Percentiles rank a stretch among this genome's conserved stretches.
Conservation (phyloP, 1,140 invertebrate genomes). For the Drosophila ohnishii region DNA sequence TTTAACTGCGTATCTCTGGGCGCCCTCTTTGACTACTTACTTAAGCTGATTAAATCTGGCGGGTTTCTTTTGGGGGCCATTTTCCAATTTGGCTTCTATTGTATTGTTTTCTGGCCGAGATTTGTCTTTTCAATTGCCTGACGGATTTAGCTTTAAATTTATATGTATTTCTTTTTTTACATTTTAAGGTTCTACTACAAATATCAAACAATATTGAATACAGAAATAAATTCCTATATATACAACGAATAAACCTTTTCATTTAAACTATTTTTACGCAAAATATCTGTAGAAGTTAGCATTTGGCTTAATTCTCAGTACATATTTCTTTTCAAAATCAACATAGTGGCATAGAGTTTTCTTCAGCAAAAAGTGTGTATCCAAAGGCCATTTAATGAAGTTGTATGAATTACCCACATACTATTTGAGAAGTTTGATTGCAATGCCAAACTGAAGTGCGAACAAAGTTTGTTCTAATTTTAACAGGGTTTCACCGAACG, state of each 20-base stretch:
- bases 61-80: conserved; percentile 8
- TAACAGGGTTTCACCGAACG: background rate
- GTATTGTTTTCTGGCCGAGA: conserved; percentile 3
- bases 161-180: background rate
- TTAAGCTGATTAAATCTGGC: conserved; percentile 45
- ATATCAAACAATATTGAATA: no score
- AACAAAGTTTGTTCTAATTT: conserved; percentile 30
- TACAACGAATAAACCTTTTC: background rate
- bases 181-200: no score
- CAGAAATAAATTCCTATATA: background rate
- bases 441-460: background rate
- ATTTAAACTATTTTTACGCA: background rate
- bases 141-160: background rate
- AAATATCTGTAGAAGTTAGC: background rate
- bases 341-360: background rate
- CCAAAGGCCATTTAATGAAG: background rate
- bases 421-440: background rate
- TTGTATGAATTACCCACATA: background rate
- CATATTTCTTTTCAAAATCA: background rate
- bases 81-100: conserved; percentile 20
- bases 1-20: conserved; percentile 42
- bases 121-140: conserved; percentile 6
- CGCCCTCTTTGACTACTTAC: conserved; percentile 27
- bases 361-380: background rate
- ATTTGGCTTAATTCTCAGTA: background rate